Evolutionary conservation across 1,140 invertebrate genomes (phyloP).

Genomic region (Hesperophylax magnus): DNA sequence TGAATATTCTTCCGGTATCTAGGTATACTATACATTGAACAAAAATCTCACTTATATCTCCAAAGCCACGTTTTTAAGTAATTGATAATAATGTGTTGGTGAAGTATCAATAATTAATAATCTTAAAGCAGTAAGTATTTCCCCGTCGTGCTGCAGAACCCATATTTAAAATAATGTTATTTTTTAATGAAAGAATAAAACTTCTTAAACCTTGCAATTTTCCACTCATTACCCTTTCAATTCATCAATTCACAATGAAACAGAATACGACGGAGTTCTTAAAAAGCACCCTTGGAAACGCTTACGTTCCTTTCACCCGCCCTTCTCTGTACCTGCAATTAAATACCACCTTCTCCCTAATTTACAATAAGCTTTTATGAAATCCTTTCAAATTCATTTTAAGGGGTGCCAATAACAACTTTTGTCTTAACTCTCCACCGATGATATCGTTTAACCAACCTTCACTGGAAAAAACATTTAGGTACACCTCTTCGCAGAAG

Average conservation of each 20-base stretch:
- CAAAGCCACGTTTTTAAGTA: no score
- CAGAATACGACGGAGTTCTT: background rate
- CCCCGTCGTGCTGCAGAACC: no score
- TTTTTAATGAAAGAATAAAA: constrained; percentile 3
- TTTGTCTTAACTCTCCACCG: background rate
- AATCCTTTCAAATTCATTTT: background rate
- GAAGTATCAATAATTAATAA: no score
- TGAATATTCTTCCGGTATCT: no score
- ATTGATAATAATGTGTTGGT: no score
- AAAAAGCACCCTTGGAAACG: constrained; percentile 7
- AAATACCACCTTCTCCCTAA: constrained; percentile 12
- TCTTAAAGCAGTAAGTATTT: no score
- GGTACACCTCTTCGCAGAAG: no score
- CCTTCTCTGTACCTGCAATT: constrained; percentile 11
- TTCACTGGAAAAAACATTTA: no score
- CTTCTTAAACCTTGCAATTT: background rate
- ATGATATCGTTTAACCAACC: background rate
- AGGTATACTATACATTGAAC: no score
- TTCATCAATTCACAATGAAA: constrained; percentile 30
- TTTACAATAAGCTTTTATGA: constrained; percentile 26
- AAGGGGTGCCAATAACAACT: background rate
- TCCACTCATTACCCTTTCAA: constrained; percentile 24
- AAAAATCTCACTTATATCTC: no score
- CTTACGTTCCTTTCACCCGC: background rate
- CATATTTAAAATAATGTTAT: no score